Base-by-base conservation (phyloP, 2,797 vertebrate genomes). In the Neoniphon sammara region DNA sequence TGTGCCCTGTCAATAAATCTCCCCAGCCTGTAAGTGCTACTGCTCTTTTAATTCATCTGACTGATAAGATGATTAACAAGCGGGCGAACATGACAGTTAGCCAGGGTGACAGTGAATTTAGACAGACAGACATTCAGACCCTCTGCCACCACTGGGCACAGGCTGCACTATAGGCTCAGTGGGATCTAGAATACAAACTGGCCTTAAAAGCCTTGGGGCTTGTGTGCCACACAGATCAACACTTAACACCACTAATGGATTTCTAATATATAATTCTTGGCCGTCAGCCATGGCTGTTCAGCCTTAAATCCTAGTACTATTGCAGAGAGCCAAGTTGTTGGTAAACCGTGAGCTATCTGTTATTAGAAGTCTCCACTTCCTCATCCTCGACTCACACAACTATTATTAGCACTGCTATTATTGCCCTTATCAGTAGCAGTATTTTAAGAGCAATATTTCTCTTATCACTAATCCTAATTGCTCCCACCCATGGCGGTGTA, bases 341-440 rank as follows among this genome's bases (percentile, higher is more conserved):
- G 84, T 89, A 90, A 90, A 83, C 84, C 83, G 76, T 77, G 81
- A 66, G 78, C 80, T 56, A 44, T 71, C 72, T 88, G 87, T 90
- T 89, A 89, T 93, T 91, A 90, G 80, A 89, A 87, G 85, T 74
- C 82, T 79, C 79, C 63, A 83, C 84, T 91, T 91, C 82, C 79
- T 85, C 76, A 85, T 88, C 85, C 70, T 47, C 65, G 52, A 73
- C 69, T 88, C 73, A 44, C 73, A 49, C 44, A 31, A 80, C 87
- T 93, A 92, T 94, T 93, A 87, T 89, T 91, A 93, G 90, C 44
- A 12, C 0, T 3, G 64, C 86, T 88, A 87, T 91, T 91, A 92
- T 91, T 91, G 89, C 73, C 72, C 70, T 92, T 92, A 92, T 92
- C 81, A 53, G 60, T 56, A 44, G 57, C 69, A 80, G 82, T 84